Conservation (phyloP, 2,797 vertebrate genomes). For the Emydoidea blandingii region DNA sequence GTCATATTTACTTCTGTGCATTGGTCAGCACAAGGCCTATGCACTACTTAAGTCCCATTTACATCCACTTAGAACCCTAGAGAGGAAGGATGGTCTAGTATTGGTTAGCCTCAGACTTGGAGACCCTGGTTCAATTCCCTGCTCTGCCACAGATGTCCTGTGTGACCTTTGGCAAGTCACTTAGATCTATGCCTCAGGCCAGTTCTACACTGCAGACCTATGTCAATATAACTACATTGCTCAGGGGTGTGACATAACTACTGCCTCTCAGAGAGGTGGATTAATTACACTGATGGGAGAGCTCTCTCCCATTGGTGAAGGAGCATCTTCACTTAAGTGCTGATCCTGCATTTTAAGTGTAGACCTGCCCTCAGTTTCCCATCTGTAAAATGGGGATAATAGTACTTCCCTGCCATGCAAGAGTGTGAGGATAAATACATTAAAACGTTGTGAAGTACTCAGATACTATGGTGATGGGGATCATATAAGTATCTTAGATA, state of each 20-base stretch:
- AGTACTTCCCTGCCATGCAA: neutral
- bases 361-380: neutral
- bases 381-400: neutral
- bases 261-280: neutral
- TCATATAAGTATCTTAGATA: neutral
- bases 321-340: neutral
- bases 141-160: neutral
- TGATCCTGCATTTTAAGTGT: neutral
- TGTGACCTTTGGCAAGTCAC: neutral
- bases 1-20: neutral
- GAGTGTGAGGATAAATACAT: neutral
- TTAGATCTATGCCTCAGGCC: neutral
- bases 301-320: neutral
- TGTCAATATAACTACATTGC: neutral
- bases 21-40: rapidly evolving
- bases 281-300: neutral
- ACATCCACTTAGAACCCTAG: neutral
- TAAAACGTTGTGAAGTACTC: neutral
- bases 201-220: neutral
- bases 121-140: neutral
- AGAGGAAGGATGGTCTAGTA: neutral
- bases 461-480: neutral
- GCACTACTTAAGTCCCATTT: neutral
- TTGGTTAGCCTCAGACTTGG: neutral
- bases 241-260: neutral